Evolutionary conservation across 2,113 vertebrate genomes (phyloP).

Genomic region (Petaurus breviceps): DNA sequence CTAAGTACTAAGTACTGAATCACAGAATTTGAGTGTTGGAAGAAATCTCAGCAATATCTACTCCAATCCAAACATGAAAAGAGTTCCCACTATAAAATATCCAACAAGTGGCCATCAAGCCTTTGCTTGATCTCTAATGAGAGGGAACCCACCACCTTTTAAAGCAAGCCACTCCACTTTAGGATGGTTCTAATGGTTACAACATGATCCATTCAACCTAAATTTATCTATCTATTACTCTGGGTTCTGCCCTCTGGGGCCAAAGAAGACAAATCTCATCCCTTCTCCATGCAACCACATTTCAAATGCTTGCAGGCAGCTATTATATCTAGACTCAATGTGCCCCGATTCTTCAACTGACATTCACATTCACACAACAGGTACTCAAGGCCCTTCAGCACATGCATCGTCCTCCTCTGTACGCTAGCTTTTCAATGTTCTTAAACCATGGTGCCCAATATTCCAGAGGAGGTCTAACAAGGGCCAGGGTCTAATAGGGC

Average conservation of each 20-base stretch:
- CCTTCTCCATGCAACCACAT: not conserved
- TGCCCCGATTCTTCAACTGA: not conserved
- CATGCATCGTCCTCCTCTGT: not conserved
- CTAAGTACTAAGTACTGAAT: not conserved
- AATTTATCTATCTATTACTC: not conserved
- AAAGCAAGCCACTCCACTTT: not conserved
- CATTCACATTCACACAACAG: not conserved
- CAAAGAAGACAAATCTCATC: not conserved
- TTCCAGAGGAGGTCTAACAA: not conserved
- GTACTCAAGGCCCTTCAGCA: not conserved
- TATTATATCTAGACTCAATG: not conserved
- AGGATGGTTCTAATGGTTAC: not conserved
- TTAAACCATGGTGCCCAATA: not conserved
- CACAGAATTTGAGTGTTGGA: not conserved
- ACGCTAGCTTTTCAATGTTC: not conserved
- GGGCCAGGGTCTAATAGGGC: not conserved
- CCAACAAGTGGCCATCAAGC: not conserved
- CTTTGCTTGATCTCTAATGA: not conserved
- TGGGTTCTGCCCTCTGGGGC: not conserved
- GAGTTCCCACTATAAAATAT: not conserved
- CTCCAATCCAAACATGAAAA: not conserved
- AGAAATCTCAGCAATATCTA: not conserved
- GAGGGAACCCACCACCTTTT: not conserved
- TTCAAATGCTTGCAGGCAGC: not conserved
- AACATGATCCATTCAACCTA: not conserved